Evolutionary conservation across 2,888 invertebrate species (phyloP).

Genomic region (Cistogaster globosa): DNA sequence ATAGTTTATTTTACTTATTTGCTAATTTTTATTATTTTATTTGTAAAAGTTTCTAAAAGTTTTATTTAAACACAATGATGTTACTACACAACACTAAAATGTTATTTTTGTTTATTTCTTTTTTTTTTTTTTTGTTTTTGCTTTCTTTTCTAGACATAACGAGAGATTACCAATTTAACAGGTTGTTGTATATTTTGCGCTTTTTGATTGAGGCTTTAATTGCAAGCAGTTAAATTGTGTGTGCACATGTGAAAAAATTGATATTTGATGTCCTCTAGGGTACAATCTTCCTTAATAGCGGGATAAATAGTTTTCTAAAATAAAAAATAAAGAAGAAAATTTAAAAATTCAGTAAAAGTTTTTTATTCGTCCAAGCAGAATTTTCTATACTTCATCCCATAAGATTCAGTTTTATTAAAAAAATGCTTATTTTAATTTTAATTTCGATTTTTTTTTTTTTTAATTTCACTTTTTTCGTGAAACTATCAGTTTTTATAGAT

Average conservation of each 20-base stretch:
- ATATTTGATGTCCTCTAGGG: constrained; percentile 79
- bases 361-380: too few species aligned
- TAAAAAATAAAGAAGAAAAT: background rate
- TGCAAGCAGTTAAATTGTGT: constrained; percentile 71
- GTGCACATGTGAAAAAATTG: constrained; percentile 80
- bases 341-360: background rate
- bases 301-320: constrained; percentile 81
- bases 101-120: constrained; percentile 7
- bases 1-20: too few species aligned
- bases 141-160: too few species aligned
- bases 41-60: constrained; percentile 57
- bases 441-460: too few species aligned
- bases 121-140: background rate
- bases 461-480: too few species aligned
- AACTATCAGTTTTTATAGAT: too few species aligned
- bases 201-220: background rate
- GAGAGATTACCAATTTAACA: constrained; percentile 7
- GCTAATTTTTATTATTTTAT: constrained; percentile 8
- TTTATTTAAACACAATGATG: constrained; percentile 54
- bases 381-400: too few species aligned
- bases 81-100: constrained; percentile 51
- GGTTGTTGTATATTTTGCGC: background rate
- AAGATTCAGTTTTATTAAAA: too few species aligned
- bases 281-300: constrained; percentile 78
- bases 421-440: too few species aligned